Evolutionary conservation across 1,140 invertebrate species (phyloP).

Genomic region (Aphelinus atriplicis): DNA sequence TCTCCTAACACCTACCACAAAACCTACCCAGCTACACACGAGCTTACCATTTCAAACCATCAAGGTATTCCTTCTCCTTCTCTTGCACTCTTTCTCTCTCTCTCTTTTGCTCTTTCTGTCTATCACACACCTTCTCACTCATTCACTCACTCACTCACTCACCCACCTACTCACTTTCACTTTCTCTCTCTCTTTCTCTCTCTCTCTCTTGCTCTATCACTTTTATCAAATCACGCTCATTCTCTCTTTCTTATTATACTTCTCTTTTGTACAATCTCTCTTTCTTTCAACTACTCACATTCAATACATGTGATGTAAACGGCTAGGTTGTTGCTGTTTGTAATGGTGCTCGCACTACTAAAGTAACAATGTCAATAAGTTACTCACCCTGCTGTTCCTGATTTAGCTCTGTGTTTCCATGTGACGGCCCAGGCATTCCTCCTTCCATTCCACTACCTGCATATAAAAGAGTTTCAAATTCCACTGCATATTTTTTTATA

Average conservation of each 20-base stretch:
- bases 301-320: constrained; percentile 63
- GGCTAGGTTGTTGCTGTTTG: constrained; percentile 68
- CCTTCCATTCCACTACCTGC: constrained; percentile 61
- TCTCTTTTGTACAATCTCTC: constrained; percentile 48
- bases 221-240: constrained; percentile 30
- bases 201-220: constrained; percentile 44
- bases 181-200: constrained; percentile 9
- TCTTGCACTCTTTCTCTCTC: constrained; percentile 9
- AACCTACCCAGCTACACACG: constrained; percentile 66
- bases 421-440: constrained; percentile 62
- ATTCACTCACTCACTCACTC: constrained; percentile 38
- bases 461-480: constrained; percentile 24
- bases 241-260: background rate
- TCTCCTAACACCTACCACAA: constrained; percentile 64
- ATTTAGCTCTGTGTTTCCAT: constrained; percentile 60
- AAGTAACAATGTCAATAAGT: constrained; percentile 49
- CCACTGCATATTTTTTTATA: no score
- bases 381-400: constrained; percentile 66
- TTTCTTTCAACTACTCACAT: constrained; percentile 62
- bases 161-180: constrained; percentile 45
- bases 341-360: constrained; percentile 67
- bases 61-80: constrained; percentile 47
- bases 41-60: constrained; percentile 68
- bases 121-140: constrained; percentile 1
- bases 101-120: constrained; percentile 49